Evolutionary conservation across 2,797 vertebrate genomes (phyloP), one percentile per base, ranked within the genome.

Genomic region (Lepus townsendii): DNA sequence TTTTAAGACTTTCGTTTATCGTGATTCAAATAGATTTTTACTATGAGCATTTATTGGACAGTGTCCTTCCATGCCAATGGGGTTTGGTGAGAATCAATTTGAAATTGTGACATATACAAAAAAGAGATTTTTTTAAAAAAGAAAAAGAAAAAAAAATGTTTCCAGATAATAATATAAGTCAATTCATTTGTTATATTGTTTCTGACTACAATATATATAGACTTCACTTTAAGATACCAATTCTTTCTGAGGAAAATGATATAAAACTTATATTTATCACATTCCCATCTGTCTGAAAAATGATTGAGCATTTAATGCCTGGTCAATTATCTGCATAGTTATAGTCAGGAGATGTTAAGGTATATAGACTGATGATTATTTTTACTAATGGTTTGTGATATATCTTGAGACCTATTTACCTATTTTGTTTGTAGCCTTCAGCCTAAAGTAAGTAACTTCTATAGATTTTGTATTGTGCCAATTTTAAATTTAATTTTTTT

Each of bases 11-110:
- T 97, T 95, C 88, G n/a, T 42, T 83, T 93, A 57, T 69, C 16
- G 24, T 94, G 96, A 96, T 66, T 82, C 47, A 7, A 2, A 73
- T 42, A 83, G 86, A 50, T 72, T 83, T 86, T 78, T 83, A 88
- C 68, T 4, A 66, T 77, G 83, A 72, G 0, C 38, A 68, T 93
- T 96, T 96, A 85, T 68, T 95, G 38, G 68, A 96, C 93, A 8
- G 1, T 89, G 62, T 92, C 57, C 42, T 95, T 91, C 38, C 66
- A 50, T 92, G 77, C 90, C 62, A 94, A 87, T 88, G 89, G 83
- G 22, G 1, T 26, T 68, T 95, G 65, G n/a, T 84, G n/a, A 94
- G 63, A 94, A 84, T 66, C 3, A 91, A 87, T 91, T 62, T 87
- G 32, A 78, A 35, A 69, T 2, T n/a, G 0, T 88, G 26, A 20